Evolutionary conservation across 2,888 invertebrate genomes (phyloP).

Genomic region (Nasonia oneida): DNA sequence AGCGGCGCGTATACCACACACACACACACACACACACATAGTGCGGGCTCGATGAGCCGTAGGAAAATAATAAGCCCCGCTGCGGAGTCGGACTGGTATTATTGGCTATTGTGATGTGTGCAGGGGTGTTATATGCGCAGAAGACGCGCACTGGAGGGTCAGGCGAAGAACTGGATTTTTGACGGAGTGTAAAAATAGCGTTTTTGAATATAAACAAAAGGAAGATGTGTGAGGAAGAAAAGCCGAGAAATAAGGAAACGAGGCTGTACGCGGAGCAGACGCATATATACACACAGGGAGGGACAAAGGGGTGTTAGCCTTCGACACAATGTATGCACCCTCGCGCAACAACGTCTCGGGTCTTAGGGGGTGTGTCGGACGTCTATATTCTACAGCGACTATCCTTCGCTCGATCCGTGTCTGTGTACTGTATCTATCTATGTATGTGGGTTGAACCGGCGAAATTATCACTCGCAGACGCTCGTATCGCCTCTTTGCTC

Average conservation of each 20-base stretch:
- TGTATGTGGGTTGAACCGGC: constrained; percentile 28
- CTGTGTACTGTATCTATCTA: not conserved
- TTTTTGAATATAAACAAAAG: not conserved
- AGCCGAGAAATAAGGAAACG: not conserved
- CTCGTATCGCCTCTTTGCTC: constrained; percentile 43
- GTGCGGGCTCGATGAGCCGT: constrained; percentile 77
- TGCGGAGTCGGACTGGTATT: constrained; percentile 71
- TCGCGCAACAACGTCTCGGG: constrained; percentile 62
- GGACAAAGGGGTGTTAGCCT: constrained; percentile 56
- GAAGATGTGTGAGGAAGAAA: not conserved
- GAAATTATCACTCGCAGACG: constrained; percentile 62
- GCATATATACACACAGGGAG: not conserved
- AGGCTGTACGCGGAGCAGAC: not conserved
- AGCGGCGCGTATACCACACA: constrained; percentile 64
- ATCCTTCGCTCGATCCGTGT: constrained; percentile 39
- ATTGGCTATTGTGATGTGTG: constrained; percentile 70
- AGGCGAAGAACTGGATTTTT: not conserved
- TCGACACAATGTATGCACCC: constrained; percentile 76
- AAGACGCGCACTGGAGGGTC: constrained; percentile 59
- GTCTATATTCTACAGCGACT: constrained; percentile 62
- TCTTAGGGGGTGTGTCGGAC: constrained; percentile 68
- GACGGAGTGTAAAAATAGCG: no score
- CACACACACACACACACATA: not conserved
- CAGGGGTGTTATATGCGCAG: constrained; percentile 68
- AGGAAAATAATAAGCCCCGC: constrained; percentile 78